phyloP scores from a whole-genome alignment of 2,113 vertebrate species.

The Sceloporus tristichus region DNA sequence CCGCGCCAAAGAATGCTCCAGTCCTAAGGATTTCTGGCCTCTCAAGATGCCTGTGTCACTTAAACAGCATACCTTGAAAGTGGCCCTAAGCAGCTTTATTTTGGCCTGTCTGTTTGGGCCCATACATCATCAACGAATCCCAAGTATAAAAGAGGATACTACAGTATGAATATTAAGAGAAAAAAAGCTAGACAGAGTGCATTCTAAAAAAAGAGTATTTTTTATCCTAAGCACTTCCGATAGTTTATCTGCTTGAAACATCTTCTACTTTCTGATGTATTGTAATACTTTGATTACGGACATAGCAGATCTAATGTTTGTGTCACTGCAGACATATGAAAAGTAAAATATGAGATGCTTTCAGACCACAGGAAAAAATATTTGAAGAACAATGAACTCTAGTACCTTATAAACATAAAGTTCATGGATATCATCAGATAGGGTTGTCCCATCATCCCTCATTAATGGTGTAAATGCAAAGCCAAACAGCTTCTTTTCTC shows the following conservation, averaged over 20 bases:
- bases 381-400: conserved; percentile 14
- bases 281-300: background rate
- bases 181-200: too few species aligned
- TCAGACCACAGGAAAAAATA: background rate
- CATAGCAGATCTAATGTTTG: background rate
- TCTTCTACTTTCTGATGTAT: background rate
- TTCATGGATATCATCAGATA: conserved; percentile 94
- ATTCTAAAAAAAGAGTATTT: background rate
- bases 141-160: background rate
- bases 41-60: too few species aligned
- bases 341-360: background rate
- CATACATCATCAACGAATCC: background rate
- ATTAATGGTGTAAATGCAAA: conserved; percentile 96
- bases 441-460: conserved; percentile 96
- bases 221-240: background rate
- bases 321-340: background rate
- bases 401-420: conserved; percentile 96
- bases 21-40: too few species aligned
- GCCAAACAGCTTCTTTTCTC: conserved; percentile 96
- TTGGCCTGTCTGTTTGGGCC: background rate
- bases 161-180: background rate
- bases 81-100: too few species aligned
- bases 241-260: background rate
- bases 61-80: too few species aligned
- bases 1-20: too few species aligned